Percentiles rank a stretch among this genome's conserved stretches.
Evolutionary conservation across 2,797 vertebrate genomes (phyloP).

Genomic region (Heliangelus exortis): DNA sequence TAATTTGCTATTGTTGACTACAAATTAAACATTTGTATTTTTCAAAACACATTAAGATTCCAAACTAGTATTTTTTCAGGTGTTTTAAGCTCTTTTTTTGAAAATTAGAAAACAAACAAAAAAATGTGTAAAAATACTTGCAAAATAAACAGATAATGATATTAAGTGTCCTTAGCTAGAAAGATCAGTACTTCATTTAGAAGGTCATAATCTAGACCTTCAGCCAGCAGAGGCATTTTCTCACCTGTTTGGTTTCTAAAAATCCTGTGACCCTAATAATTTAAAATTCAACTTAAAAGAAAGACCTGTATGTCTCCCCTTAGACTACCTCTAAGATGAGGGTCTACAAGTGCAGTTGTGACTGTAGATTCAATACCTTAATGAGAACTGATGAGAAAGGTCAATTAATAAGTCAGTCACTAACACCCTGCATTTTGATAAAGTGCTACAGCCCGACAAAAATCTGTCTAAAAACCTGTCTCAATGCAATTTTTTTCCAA

Average conservation of each 20-base stretch:
- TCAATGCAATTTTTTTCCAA: not conserved
- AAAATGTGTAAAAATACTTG: not conserved
- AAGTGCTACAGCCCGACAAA: not conserved
- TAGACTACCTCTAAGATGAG: not conserved
- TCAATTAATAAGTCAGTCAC: not conserved
- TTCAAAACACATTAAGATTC: not conserved
- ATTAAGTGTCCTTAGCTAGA: not conserved
- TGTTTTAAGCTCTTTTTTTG: not conserved
- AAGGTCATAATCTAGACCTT: not conserved
- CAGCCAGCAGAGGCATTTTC: not conserved
- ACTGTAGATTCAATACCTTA: not conserved
- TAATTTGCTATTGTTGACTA: not conserved
- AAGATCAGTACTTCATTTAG: not conserved
- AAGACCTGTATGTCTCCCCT: not conserved
- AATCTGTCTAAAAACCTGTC: not conserved
- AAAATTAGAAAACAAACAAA: not conserved
- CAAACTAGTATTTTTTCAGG: not conserved
- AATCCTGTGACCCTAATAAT: not conserved
- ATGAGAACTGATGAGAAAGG: not conserved
- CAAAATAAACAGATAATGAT: not conserved
- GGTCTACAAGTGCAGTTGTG: not conserved
- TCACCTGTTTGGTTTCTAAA: not conserved
- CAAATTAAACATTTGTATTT: slow-evolving; percentile 1
- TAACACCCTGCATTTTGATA: not conserved
- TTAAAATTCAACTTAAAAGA: not conserved